These are phyloP conservation scores for Rotaria sp. DNA, from an alignment of 2,888 invertebrate genomes.

Conservation along the genomic window DNA sequence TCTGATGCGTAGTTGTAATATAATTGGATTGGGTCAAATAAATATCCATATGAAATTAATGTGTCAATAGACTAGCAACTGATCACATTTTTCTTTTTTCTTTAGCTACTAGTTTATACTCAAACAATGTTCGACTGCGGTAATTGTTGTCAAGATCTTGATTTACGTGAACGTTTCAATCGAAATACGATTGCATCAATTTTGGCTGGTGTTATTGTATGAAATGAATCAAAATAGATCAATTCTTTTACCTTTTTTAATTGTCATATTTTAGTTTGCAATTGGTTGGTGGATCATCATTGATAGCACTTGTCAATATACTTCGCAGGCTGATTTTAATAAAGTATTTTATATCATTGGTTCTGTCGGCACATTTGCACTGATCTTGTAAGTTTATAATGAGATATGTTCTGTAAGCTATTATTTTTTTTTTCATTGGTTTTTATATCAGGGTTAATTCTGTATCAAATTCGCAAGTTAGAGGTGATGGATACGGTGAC, in stretches of 20 bases:
- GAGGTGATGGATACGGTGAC: constrained; percentile 15
- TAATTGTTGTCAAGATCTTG: neutral
- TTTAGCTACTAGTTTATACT: neutral
- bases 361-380: constrained; percentile 83
- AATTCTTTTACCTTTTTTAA: too few relatives aligned
- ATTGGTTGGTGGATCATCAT: constrained; percentile 96
- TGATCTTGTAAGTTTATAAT: constrained; percentile 69
- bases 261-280: neutral
- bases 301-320: constrained; percentile 76
- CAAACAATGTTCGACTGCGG: neutral
- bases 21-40: neutral
- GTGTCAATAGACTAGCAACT: neutral
- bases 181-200: neutral
- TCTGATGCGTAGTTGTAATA: neutral
- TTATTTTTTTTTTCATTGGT: neutral
- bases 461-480: constrained; percentile 37
- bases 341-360: constrained; percentile 79
- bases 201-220: neutral
- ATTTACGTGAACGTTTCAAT: neutral
- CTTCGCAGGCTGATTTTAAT: constrained; percentile 58
- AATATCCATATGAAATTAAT: neutral
- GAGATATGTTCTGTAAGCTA: neutral
- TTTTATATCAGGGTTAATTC: neutral
- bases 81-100: neutral
- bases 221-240: neutral